Base-by-base conservation (phyloP, 2,797 vertebrate species). In the Muraenolepis orangiensis region DNA sequence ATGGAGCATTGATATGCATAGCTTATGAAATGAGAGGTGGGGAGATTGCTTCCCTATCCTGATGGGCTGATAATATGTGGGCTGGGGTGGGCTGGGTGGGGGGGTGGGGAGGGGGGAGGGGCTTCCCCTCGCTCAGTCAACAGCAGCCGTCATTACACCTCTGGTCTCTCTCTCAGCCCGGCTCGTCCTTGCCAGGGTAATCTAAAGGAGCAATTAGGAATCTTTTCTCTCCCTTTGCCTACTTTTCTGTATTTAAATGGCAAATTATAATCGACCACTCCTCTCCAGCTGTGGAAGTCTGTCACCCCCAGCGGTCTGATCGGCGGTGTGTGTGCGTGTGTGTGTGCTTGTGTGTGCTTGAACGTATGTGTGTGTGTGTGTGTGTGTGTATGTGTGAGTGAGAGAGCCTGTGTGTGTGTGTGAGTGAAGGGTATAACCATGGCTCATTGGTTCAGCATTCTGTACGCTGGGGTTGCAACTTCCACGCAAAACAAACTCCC, bases 101-200 rank as follows among this genome's bases (percentile, higher is more conserved):
- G 40, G 13, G 13, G 40, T 13, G 40, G 23, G 57, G 6, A 8
- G 23, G 23, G 57, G 57, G 57, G n/a, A 6, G 36, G 36, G 36
- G 4, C 57, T 64, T 12, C 26, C n/a, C 57, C 57, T 26, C 12
- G n/a, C 86, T 85, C 85, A 88, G 90, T 91, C 90, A 91, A 90
- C 88, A 90, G 82, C 83, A 89, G 84, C 88, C 87, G 87, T 92
- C 89, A 92, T 93, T 92, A 89, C 85, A 90, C 88, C 86, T 90
- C 88, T 89, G 88, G 85, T 90, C 87, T 82, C 87, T 82, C 85
- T 84, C 91, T 90, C 88, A 90, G 84, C 75, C 79, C 57, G 57
- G 64, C 73, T 85, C 69, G 76, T 75, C 83, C 89, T 88, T 82
- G 85, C 84, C 84, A 70, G 75, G 74, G 81, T 87, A 90, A 91